Conservation (phyloP, 2,797 vertebrate species). For the Sebastiscus albofasciatus region DNA sequence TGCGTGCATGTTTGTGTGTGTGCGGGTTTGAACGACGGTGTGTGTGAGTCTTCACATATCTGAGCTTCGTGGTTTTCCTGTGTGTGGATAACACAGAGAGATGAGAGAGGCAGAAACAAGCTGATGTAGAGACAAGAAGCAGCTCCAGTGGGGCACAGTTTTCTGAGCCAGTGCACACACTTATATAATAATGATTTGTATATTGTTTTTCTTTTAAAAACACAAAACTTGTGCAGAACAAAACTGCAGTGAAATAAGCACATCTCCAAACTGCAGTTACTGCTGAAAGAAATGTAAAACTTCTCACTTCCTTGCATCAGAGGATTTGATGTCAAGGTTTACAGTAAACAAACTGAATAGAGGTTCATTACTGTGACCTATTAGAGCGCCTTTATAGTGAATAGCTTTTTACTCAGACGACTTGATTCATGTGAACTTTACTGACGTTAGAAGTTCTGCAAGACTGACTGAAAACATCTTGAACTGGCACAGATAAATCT, state of each 20-base stretch:
- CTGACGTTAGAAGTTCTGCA: not conserved
- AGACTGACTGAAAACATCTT: not conserved
- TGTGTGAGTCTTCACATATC: not conserved
- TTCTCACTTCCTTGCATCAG: not conserved
- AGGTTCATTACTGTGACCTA: not conserved
- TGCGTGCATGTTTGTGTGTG: not conserved
- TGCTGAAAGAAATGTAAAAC: not conserved
- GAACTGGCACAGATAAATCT: not conserved
- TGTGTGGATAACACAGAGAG: slow-evolving; percentile 30
- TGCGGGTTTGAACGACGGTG: not conserved
- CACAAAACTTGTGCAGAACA: not conserved
- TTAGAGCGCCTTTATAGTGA: not conserved
- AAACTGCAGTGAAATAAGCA: not conserved
- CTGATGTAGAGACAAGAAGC: slow-evolving; percentile 34
- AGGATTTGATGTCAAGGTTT: not conserved
- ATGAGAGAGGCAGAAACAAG: slow-evolving; percentile 37
- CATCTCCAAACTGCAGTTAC: not conserved
- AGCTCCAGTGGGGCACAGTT: slow-evolving; percentile 10
- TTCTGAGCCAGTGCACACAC: slow-evolving; percentile 20
- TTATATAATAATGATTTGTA: slow-evolving; percentile 22
- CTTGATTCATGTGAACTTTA: not conserved
- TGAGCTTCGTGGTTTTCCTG: slow-evolving; percentile 22
- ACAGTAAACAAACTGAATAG: not conserved
- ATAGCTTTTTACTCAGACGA: not conserved
- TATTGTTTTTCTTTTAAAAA: not conserved